Conservation (phyloP, 2,113 vertebrate genomes). For the Charadrius vociferus region DNA sequence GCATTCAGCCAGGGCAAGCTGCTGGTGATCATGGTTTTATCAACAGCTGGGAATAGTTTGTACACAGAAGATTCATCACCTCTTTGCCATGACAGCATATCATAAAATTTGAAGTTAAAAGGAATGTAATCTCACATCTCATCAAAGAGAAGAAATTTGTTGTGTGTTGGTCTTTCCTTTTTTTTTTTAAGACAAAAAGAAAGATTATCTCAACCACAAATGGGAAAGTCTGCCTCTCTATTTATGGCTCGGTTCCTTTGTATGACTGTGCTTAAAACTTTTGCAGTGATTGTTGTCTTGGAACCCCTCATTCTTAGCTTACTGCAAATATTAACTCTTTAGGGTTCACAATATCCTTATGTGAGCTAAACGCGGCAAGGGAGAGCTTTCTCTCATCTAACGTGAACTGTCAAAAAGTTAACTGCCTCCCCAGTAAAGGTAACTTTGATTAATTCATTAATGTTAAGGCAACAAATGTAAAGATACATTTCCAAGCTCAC, state of each 20-base stretch:
- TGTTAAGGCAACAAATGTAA: neutral
- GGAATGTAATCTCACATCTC: conserved; percentile 50
- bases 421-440: neutral
- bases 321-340: neutral
- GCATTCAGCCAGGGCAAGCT: neutral
- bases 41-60: conserved; percentile 60
- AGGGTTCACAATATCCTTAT: neutral
- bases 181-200: neutral
- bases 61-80: conserved; percentile 21
- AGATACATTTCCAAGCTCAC: neutral
- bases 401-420: neutral
- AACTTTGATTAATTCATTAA: neutral
- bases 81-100: neutral
- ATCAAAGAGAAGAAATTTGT: conserved; percentile 55
- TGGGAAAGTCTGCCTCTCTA: neutral
- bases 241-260: conserved; percentile 26
- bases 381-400: neutral
- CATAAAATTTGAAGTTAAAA: conserved; percentile 59
- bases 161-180: neutral
- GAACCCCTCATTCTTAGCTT: neutral
- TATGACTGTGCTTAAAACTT: neutral
- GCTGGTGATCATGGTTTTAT: neutral
- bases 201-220: neutral
- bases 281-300: neutral
- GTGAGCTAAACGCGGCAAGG: neutral